A percentile compares a stretch with the other conserved stretches of the same genome.
These are phyloP conservation scores for Mellivora capensis DNA, from an alignment of 2,113 vertebrate genomes.

Conservation along the genomic window DNA sequence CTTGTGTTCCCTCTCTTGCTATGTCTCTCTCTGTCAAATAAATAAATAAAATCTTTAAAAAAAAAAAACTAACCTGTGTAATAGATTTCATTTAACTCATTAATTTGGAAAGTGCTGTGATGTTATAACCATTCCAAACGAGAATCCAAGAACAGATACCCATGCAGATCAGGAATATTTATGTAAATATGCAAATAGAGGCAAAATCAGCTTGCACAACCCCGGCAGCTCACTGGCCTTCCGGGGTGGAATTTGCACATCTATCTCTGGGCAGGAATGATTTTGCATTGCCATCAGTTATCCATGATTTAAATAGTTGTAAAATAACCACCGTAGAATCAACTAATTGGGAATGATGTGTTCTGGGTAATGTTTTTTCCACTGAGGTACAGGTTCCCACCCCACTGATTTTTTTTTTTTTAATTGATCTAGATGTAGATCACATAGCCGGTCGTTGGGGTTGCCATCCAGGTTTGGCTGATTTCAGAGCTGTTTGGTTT, in stretches of 20 bases:
- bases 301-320: background rate
- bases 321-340: background rate
- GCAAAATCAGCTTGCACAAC: background rate
- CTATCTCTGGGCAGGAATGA: background rate
- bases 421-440: background rate
- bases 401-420: background rate
- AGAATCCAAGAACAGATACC: background rate
- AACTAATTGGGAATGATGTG: background rate
- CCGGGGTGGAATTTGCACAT: background rate
- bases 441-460: background rate
- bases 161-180: background rate
- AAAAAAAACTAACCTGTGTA: background rate
- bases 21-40: too few relatives aligned
- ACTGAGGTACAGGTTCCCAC: background rate
- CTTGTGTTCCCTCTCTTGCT: too few relatives aligned
- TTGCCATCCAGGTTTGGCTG: background rate
- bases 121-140: background rate
- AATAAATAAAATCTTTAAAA: too few relatives aligned
- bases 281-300: background rate
- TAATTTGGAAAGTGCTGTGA: background rate
- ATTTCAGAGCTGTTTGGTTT: background rate
- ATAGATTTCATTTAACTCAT: background rate
- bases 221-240: background rate
- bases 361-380: background rate
- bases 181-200: background rate